Percentiles rank a stretch among this genome's conserved stretches.
phyloP scores from a whole-genome alignment of 2,113 vertebrate species.

The Felis chaus region DNA sequence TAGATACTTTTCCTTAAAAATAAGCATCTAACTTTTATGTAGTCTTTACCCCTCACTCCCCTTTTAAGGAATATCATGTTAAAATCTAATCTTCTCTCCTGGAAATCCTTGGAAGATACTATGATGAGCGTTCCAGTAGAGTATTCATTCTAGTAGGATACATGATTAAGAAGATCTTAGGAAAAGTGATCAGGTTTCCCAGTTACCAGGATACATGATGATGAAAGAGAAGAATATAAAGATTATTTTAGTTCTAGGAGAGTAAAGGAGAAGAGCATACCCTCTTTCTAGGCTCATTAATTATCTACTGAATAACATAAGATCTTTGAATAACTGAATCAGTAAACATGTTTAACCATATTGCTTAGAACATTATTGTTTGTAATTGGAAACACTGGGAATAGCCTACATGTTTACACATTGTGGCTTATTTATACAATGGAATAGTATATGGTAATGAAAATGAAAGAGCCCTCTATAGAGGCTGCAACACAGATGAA shows the following conservation, averaged over 20 bases:
- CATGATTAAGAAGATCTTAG: not conserved
- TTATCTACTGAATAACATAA: not conserved
- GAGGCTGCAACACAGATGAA: not conserved
- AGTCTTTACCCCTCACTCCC: not conserved
- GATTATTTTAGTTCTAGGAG: not conserved
- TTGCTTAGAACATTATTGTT: not conserved
- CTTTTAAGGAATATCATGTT: not conserved
- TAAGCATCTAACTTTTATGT: constrained; percentile 2
- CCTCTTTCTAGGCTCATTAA: not conserved
- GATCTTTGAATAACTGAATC: not conserved
- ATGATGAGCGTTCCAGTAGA: not conserved
- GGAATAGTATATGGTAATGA: not conserved
- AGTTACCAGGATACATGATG: not conserved
- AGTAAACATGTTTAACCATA: not conserved
- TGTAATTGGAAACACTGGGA: not conserved
- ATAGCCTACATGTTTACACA: not conserved
- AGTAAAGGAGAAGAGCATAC: not conserved
- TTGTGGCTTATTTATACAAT: not conserved
- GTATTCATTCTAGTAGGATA: not conserved
- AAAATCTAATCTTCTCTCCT: not conserved
- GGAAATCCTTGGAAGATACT: not conserved
- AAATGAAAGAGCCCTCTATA: not conserved
- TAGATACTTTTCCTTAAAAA: not conserved
- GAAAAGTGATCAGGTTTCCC: not conserved
- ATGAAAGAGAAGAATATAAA: constrained; percentile 5